Evolutionary conservation across 2,113 vertebrate genomes (phyloP).

Genomic region (Grammomys dolichurus): DNA sequence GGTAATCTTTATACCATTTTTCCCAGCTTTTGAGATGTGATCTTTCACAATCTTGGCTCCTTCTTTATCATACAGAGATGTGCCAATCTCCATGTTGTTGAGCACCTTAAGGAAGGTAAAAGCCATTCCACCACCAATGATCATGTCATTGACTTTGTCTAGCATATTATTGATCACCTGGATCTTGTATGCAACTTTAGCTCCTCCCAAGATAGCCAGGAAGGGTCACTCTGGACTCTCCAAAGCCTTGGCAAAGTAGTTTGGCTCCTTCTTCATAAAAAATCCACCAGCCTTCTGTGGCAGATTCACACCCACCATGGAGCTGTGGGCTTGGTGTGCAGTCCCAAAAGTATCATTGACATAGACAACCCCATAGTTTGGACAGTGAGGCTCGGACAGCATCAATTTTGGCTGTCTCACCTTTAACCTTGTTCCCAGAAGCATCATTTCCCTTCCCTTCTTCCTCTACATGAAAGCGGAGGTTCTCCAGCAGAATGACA

Average conservation of each 20-base stretch:
- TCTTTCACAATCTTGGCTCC: constrained; percentile 98
- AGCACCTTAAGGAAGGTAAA: constrained; percentile 99
- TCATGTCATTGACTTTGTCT: no score
- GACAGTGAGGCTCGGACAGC: no score
- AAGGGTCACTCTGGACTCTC: constrained; percentile 96
- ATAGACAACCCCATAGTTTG: no score
- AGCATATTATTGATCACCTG: constrained; percentile 75
- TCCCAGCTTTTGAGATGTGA: constrained; percentile 97
- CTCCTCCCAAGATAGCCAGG: constrained; percentile 97
- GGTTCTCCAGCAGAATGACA: no score
- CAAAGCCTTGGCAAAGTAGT: constrained; percentile 98
- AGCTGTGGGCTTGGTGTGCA: constrained; percentile 85
- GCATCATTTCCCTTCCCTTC: no score
- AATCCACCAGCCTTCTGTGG: constrained; percentile 97
- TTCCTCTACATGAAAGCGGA: no score
- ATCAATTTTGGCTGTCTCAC: no score
- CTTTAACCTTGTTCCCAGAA: no score
- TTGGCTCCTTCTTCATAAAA: constrained; percentile 99
- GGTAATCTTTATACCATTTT: constrained; percentile 96
- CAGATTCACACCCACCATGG: constrained; percentile 97
- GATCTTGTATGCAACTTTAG: constrained; percentile 97
- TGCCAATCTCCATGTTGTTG: constrained; percentile 94
- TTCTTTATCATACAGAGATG: constrained; percentile 90
- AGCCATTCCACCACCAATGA: constrained; percentile 98
- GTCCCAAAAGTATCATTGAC: no score